Evolutionary conservation across 2,797 vertebrate genomes (phyloP).

Genomic region (Heterohyrax brucei): DNA sequence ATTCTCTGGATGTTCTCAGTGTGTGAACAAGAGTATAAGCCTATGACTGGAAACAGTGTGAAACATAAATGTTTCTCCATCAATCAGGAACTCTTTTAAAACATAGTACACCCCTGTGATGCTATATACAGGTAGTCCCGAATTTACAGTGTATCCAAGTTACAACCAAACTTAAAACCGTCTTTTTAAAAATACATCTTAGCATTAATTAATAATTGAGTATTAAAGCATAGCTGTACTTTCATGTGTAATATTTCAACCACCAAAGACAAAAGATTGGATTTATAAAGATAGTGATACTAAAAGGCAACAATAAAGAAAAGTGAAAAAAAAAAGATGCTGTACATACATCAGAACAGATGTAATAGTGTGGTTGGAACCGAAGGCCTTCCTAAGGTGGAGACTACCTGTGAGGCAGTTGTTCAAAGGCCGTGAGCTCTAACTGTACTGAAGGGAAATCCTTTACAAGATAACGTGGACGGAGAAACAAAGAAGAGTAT

Average conservation of each 20-base stretch:
- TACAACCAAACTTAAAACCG: background rate
- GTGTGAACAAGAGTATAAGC: background rate
- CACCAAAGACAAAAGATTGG: background rate
- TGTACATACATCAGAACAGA: too few species aligned
- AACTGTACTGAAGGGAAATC: background rate
- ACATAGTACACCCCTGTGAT: accelerated
- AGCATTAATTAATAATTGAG: too few species aligned
- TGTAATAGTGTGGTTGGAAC: too few species aligned
- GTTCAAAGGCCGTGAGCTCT: background rate
- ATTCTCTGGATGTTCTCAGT: background rate
- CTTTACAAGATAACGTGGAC: background rate
- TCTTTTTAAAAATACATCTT: background rate
- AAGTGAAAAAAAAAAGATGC: background rate
- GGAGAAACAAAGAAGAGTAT: background rate
- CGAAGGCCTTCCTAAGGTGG: too few species aligned
- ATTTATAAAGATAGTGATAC: background rate
- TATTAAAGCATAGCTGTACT: too few species aligned
- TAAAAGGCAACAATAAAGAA: background rate
- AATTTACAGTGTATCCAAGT: background rate
- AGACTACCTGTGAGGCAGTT: background rate
- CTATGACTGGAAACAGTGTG: background rate
- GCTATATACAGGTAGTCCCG: background rate
- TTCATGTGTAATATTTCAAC: background rate
- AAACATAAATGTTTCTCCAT: background rate
- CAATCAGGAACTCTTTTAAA: background rate